Base-by-base conservation (phyloP, 2,888 invertebrate species). In the Monoplex corrugatus region DNA sequence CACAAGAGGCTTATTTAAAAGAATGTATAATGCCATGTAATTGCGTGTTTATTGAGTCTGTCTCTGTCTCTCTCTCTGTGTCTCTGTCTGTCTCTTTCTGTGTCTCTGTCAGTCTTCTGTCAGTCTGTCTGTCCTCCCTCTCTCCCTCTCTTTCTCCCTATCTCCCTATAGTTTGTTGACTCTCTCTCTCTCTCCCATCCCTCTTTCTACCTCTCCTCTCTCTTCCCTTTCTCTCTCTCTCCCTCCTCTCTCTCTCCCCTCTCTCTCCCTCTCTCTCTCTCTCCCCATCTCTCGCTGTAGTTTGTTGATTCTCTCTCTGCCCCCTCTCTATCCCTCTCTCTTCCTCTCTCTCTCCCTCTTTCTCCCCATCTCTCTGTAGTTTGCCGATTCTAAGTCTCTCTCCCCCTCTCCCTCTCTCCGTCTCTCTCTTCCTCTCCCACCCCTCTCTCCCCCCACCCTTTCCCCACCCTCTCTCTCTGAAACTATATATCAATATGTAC, bases 191-290 rank as follows among this genome's bases (percentile, higher is more conserved):
- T 57, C 57, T 5, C 28, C 28, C 28, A 57, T 57, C 10, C 28
- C 16, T 72, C 1, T 72, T 5, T 72, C 32, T 72, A 5, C 32
- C 10, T 57, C 16, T 72, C 1, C 32, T 5, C 32, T 72, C 32
- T 1, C 32, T 72, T 32, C 28, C 68, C 28, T 28, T n/a, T 68
- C 68, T 68, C 68, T 68, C 68, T 68, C 68, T 68, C 68, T 68
- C 68, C 28, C 68, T 68, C 68, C 68, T 68, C 68, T 68, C 68
- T 68, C 68, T 68, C 68, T 68, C 68, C 28, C 68, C 28, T 68
- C 68, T 68, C 68, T 68, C 68, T 68, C 68, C 28, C 68, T 50
- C 68, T 68, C 68, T 68, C 68, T 68, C 68, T 68, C 68, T 68
- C 68, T 68, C 68, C 28, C 68, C 28, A 16, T 68, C 68, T 68